Base-by-base conservation (phyloP, 2,113 vertebrate genomes). In the Pyxicephalus adspersus region DNA sequence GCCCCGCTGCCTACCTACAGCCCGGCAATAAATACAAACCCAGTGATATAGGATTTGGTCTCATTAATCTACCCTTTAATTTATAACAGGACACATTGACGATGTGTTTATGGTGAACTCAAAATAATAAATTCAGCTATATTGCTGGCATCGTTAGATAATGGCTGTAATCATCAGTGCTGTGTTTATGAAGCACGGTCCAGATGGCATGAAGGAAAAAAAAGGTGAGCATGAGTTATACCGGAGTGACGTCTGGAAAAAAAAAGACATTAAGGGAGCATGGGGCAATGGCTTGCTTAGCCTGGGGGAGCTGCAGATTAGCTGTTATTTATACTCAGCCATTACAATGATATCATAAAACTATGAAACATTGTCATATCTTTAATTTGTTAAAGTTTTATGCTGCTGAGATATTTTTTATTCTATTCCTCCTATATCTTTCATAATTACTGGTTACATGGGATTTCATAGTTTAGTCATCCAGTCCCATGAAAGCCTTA, bases 211-310 rank as follows among this genome's bases (percentile, higher is more conserved):
- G 7, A 17, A 18, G 5, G 16, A 64, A 54, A 65, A 64, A 71
- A 29, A 74, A 74, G n/a, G 57, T 18, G 20, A 26, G 34, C 17
- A 5, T 64, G 74, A 76, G 63, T 76, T 64, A 76, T 76, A 50
- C 13, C 20, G 6, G 9, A 38, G 31, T 64, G 58, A 76, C 31
- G 61, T 45, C 5, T 28, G 18, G 51, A 50, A 52, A 3, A 16
- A n/a, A 45, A 58, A 38, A 60, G 23, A 7, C 31, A 50, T 76
- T 76, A 45, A 61, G 38, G 51, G 58, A 76, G 51, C 19, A 13
- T 25, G 52, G 60, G 38, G 28, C 74, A 29, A 52, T 52, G 38
- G 38, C 60, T 64, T 76, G 50, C 67, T 19, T 23, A 0, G 67
- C 26, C 67, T 20, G 45, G 9, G 34, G 65, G 50, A 25, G 2